These are phyloP conservation scores for Phalacrocorax carbo DNA, from an alignment of 2,113 vertebrate species.

Conservation along the genomic window DNA sequence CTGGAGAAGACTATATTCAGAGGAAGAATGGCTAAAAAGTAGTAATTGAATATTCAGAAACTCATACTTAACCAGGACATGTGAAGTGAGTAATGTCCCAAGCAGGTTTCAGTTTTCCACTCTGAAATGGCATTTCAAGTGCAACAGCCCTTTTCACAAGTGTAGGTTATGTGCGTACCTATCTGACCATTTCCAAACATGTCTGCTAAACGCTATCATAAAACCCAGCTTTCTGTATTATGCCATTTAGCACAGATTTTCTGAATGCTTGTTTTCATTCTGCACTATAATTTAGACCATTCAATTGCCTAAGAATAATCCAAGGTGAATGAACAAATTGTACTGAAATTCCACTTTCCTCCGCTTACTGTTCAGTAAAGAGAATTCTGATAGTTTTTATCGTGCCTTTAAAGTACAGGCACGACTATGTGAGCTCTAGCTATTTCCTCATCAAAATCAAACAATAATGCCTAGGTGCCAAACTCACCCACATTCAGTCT, in stretches of 20 bases:
- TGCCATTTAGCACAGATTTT: neutral
- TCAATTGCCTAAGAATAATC: neutral
- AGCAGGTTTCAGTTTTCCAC: neutral
- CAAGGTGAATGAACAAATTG: neutral
- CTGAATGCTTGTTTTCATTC: neutral
- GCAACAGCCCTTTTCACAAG: neutral
- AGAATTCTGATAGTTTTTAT: neutral
- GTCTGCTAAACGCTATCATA: neutral
- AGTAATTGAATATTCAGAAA: neutral
- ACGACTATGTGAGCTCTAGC: neutral
- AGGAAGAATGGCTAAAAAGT: neutral
- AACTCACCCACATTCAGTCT: neutral
- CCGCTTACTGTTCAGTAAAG: neutral
- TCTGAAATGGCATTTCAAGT: neutral
- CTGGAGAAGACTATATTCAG: neutral
- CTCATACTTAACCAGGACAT: neutral
- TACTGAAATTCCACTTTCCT: neutral
- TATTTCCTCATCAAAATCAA: neutral
- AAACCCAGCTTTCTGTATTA: neutral
- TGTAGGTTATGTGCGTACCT: rapidly evolving
- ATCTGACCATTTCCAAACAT: neutral
- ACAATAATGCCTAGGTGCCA: neutral
- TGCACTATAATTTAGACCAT: neutral
- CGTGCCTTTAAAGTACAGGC: neutral
- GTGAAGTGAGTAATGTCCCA: neutral